Percentiles rank a stretch among this genome's conserved stretches.
These are phyloP conservation scores for Pituophis catenifer DNA, from an alignment of 2,113 vertebrate species.

Conservation along the genomic window DNA sequence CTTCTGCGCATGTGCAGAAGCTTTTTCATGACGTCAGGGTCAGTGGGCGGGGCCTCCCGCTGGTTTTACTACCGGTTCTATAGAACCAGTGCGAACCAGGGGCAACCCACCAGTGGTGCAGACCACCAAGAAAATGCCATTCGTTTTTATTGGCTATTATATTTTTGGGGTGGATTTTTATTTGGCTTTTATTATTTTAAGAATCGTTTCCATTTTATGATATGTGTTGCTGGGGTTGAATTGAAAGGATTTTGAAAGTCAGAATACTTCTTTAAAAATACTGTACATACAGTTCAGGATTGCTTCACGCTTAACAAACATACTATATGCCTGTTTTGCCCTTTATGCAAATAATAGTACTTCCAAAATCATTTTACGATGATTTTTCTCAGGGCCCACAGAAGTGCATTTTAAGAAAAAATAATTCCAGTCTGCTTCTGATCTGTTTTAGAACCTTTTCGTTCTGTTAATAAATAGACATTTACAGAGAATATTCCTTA, in stretches of 20 bases:
- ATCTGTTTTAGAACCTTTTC: background rate
- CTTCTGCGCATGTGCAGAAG: too few species aligned
- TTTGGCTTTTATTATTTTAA: background rate
- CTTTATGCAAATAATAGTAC: background rate
- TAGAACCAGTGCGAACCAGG: too few species aligned
- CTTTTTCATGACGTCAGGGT: too few species aligned
- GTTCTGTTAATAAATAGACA: background rate
- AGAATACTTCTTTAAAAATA: background rate
- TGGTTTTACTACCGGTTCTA: too few species aligned
- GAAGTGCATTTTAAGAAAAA: background rate
- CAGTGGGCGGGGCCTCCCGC: too few species aligned
- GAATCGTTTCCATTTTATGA: background rate
- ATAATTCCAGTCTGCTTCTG: background rate
- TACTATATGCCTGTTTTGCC: background rate
- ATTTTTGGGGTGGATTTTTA: background rate
- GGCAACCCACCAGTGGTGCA: background rate
- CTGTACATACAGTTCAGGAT: background rate
- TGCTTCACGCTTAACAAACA: background rate
- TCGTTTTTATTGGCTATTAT: background rate
- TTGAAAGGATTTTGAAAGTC: background rate
- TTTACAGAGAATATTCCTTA: background rate
- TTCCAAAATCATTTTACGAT: background rate
- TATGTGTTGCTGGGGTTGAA: background rate
- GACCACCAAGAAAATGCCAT: background rate
- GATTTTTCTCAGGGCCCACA: background rate